These are phyloP conservation scores for Calycopis cecrops DNA, from an alignment of 1,140 invertebrate genomes.

Conservation along the genomic window DNA sequence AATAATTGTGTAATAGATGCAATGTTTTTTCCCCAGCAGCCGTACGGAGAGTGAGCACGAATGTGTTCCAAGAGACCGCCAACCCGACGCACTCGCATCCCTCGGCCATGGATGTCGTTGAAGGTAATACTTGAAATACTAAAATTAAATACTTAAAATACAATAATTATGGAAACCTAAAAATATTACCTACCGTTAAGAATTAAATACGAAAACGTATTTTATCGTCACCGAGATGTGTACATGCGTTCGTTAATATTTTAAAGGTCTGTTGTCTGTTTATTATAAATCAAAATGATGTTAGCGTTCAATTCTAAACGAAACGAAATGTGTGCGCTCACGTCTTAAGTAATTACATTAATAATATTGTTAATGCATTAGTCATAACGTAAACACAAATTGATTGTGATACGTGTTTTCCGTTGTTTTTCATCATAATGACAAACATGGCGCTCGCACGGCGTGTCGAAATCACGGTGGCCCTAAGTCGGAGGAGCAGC, in stretches of 20 bases:
- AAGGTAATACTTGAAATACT: neutral
- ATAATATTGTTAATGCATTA: neutral
- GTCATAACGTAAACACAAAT: constrained; percentile 1
- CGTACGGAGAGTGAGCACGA: constrained; percentile 3
- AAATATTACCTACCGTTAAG: no score
- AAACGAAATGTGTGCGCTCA: no score
- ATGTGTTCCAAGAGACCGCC: constrained; percentile 5
- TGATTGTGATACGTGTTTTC: constrained; percentile 6
- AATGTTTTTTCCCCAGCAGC: constrained; percentile 3
- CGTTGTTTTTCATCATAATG: constrained; percentile 6
- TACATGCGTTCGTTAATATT: no score
- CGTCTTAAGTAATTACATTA: neutral
- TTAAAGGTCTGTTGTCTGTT: no score
- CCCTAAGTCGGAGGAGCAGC: constrained; percentile 18
- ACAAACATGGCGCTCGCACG: neutral
- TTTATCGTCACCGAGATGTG: no score
- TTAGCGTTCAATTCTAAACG: no score
- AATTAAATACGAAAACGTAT: no score
- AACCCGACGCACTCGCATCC: neutral
- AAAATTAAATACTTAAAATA: no score
- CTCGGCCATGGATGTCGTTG: constrained; percentile 4
- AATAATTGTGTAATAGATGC: constrained; percentile 7
- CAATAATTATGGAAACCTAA: no score
- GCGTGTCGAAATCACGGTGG: constrained; percentile 1
- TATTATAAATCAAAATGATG: no score